These are phyloP conservation scores for Wiebesia pumilae DNA, from an alignment of 1,140 invertebrate genomes.

Conservation along the genomic window DNA sequence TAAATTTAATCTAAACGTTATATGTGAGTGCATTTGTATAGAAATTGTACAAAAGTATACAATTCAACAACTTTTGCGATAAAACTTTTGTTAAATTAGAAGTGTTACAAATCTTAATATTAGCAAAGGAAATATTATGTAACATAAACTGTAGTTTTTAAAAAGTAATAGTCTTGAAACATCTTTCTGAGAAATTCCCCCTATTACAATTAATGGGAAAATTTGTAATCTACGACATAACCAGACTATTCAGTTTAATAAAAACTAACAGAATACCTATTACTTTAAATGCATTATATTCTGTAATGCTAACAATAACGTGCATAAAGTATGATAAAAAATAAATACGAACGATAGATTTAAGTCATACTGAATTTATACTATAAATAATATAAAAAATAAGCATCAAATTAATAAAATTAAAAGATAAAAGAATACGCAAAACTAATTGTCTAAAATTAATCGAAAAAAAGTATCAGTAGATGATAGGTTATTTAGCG, in stretches of 20 bases:
- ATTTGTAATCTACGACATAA: neutral
- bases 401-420: too few species aligned
- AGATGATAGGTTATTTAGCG: neutral
- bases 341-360: neutral
- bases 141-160: neutral
- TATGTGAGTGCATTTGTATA: too few species aligned
- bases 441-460: too few species aligned
- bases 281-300: neutral
- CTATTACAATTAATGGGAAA: neutral
- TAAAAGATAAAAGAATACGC: too few species aligned
- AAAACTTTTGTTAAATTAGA: neutral
- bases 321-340: neutral
- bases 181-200: neutral
- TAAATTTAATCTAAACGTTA: too few species aligned
- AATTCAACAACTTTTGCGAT: too few species aligned
- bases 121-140: neutral
- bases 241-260: neutral
- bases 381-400: too few species aligned
- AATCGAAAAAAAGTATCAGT: neutral
- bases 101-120: neutral
- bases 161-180: neutral
- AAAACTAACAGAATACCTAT: neutral
- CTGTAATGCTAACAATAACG: neutral
- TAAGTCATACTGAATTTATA: neutral
- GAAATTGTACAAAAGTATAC: too few species aligned